These are phyloP conservation scores for Corynorhinus townsendii DNA, from an alignment of 2,113 vertebrate species.

Conservation along the genomic window DNA sequence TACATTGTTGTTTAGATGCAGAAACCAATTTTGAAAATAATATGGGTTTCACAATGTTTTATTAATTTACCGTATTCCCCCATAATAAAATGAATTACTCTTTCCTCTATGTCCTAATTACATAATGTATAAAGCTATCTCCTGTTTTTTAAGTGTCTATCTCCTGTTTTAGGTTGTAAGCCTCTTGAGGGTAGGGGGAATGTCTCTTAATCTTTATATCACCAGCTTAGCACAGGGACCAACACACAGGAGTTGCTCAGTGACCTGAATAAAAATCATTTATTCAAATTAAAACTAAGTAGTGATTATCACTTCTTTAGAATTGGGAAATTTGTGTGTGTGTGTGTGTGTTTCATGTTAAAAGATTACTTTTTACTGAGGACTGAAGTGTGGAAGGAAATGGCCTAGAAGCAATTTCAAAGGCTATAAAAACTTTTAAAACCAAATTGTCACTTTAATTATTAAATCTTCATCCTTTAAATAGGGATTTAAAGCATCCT, in stretches of 20 bases:
- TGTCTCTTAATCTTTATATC: not conserved
- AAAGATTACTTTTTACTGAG: constrained; percentile 13
- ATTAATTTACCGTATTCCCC: not conserved
- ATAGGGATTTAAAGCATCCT: constrained; percentile 39
- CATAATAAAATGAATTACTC: not conserved
- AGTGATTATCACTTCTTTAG: not conserved
- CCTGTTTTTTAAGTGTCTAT: not conserved
- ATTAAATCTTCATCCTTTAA: constrained; percentile 30
- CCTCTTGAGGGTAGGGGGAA: not conserved
- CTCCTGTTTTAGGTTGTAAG: not conserved
- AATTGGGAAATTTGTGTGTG: not conserved
- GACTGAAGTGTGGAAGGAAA: constrained; percentile 16
- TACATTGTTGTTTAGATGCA: not conserved
- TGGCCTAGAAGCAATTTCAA: constrained; percentile 28
- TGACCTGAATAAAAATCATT: not conserved
- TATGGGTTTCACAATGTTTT: not conserved
- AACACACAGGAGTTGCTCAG: not conserved
- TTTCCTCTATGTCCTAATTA: not conserved
- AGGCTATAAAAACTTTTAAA: constrained; percentile 47
- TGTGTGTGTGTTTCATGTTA: not conserved
- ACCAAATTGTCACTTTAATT: constrained; percentile 38
- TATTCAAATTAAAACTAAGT: not conserved
- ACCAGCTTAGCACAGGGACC: not conserved
- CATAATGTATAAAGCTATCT: not conserved
- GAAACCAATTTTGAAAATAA: not conserved